Evolutionary conservation across 2,888 invertebrate genomes (phyloP).

Genomic region (Drosophila histrio): DNA sequence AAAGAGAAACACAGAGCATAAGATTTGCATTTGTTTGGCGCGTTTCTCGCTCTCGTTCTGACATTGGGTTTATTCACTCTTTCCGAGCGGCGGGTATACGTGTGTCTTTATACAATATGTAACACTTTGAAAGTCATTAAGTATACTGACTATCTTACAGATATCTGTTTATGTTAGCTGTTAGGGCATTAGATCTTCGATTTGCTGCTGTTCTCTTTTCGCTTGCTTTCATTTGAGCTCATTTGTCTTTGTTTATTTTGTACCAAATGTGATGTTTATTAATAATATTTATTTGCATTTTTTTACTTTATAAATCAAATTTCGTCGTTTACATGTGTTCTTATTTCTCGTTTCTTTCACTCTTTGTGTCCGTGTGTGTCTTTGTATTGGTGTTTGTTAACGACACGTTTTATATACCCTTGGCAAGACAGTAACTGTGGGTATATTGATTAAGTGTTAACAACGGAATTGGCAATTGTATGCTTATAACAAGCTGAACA

Average conservation of each 20-base stretch:
- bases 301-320: slow-evolving; percentile 69
- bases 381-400: slow-evolving; percentile 37
- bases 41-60: slow-evolving; percentile 25
- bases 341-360: slow-evolving; percentile 54
- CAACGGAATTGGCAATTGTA: background rate
- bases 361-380: slow-evolving; percentile 1
- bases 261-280: slow-evolving; percentile 32
- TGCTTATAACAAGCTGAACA: no score
- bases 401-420: slow-evolving; percentile 60
- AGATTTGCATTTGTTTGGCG: slow-evolving; percentile 30
- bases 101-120: background rate
- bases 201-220: background rate
- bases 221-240: slow-evolving; percentile 10
- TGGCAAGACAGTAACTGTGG: background rate
- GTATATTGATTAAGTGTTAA: background rate
- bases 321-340: slow-evolving; percentile 74
- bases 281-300: slow-evolving; percentile 66
- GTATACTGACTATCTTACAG: no score
- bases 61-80: slow-evolving; percentile 13
- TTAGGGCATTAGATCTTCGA: slow-evolving; percentile 6
- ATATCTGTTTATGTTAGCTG: no score
- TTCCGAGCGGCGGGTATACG: background rate
- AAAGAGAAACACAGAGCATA: slow-evolving; percentile 24
- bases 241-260: slow-evolving; percentile 35
- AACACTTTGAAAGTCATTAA: background rate